Percentiles rank a stretch among this genome's conserved stretches.
phyloP scores from a whole-genome alignment of 1,140 invertebrate species.

The Orussus abietinus region DNA sequence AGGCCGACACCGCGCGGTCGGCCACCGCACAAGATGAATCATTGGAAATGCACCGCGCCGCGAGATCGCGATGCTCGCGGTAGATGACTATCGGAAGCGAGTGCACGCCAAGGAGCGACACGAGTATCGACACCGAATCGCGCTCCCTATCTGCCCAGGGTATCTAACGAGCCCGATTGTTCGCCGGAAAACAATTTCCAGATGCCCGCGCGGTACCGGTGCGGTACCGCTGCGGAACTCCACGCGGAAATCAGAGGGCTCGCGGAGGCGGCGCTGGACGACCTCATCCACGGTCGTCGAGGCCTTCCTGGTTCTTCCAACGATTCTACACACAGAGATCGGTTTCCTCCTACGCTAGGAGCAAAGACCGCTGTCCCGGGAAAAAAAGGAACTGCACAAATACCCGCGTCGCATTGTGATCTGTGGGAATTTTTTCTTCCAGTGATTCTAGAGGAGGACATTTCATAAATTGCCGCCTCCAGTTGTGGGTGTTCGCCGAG shows the following conservation, averaged over 20 bases:
- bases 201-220: constrained; percentile 2
- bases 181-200: constrained; percentile 26
- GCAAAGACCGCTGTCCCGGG: too few species aligned
- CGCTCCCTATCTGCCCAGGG: constrained; percentile 10
- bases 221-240: neutral
- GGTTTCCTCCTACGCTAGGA: too few species aligned
- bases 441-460: too few species aligned
- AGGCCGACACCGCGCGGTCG: neutral
- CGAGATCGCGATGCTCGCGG: constrained; percentile 25
- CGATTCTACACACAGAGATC: too few species aligned
- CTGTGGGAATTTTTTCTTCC: too few species aligned
- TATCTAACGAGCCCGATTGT: constrained; percentile 37
- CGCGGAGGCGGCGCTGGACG: too few species aligned
- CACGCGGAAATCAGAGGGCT: neutral
- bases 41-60: constrained; percentile 29
- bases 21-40: constrained; percentile 37
- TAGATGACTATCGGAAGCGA: constrained; percentile 25
- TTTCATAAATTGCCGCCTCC: too few species aligned
- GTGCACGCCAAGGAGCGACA: constrained; percentile 17
- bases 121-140: constrained; percentile 20
- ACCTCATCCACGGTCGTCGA: too few species aligned
- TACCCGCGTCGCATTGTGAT: too few species aligned
- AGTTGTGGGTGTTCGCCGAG: too few species aligned
- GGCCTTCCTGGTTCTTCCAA: too few species aligned
- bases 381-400: too few species aligned